Percentiles rank a stretch among this genome's conserved stretches.
Evolutionary conservation across 2,113 vertebrate genomes (phyloP).

Genomic region (Dasyurus viverrinus): DNA sequence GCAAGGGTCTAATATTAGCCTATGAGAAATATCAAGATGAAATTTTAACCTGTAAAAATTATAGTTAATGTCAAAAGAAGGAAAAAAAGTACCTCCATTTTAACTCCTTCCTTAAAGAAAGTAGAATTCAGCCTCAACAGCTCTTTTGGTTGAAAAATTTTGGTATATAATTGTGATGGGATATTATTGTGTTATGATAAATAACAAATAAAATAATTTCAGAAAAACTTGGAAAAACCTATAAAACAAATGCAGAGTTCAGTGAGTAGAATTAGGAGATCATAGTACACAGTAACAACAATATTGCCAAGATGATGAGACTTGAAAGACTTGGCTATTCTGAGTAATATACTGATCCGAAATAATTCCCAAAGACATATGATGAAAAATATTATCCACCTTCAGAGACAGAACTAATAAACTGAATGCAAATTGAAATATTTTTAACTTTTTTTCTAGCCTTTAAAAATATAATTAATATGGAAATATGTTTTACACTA

Average conservation of each 20-base stretch:
- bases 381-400: not conserved
- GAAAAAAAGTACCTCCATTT: conserved; percentile 16
- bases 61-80: conserved; percentile 43
- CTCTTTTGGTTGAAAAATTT: not conserved
- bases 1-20: conserved; percentile 2
- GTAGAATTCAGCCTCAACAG: not conserved
- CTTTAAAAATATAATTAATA: not conserved
- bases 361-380: not conserved
- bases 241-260: not conserved
- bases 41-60: conserved; percentile 28
- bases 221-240: not conserved
- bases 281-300: not conserved
- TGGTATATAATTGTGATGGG: not conserved
- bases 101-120: conserved; percentile 7
- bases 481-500: not conserved
- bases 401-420: not conserved
- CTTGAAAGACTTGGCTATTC: not conserved
- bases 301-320: not conserved
- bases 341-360: not conserved
- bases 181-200: not conserved
- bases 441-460: not conserved
- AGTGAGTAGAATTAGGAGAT: not conserved
- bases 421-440: not conserved
- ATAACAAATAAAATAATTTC: not conserved
- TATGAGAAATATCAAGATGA: conserved; percentile 5